Conservation (phyloP, 1,140 invertebrate genomes). For the Drosophila kohkoa region DNA sequence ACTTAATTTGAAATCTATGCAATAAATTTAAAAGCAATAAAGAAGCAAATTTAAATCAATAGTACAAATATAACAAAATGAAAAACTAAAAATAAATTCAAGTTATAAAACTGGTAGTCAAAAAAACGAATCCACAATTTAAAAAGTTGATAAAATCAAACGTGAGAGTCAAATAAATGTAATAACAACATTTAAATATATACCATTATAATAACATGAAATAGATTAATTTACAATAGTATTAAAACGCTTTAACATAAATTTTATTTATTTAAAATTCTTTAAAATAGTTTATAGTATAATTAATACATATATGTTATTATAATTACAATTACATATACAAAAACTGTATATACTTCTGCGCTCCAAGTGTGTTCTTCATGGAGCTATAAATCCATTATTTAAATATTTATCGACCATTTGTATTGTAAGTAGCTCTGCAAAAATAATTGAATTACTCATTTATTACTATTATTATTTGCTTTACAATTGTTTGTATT, state of each 20-base stretch:
- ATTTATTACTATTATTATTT: slow-evolving; percentile 13
- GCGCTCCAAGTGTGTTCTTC: neutral
- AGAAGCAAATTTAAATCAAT: too few species aligned
- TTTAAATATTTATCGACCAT: slow-evolving; percentile 36
- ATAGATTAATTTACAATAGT: neutral
- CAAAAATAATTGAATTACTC: slow-evolving; percentile 45
- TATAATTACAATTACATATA: slow-evolving; percentile 24
- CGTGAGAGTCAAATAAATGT: too few species aligned
- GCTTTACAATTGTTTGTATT: slow-evolving; percentile 31
- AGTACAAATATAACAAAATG: too few species aligned
- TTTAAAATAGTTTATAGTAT: slow-evolving; percentile 33
- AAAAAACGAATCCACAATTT: too few species aligned
- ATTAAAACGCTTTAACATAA: slow-evolving; percentile 23
- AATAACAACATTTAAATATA: too few species aligned
- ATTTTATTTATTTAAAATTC: slow-evolving; percentile 38
- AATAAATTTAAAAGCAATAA: too few species aligned
- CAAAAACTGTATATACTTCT: slow-evolving; percentile 5
- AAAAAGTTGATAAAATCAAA: too few species aligned
- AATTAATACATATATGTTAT: slow-evolving; percentile 27
- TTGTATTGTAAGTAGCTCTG: slow-evolving; percentile 46
- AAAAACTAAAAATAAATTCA: too few species aligned
- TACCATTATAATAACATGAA: neutral
- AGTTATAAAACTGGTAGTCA: too few species aligned
- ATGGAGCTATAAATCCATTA: slow-evolving; percentile 5
- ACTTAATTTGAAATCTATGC: too few species aligned